These are phyloP conservation scores for Maniola jurtina DNA, from an alignment of 1,140 invertebrate species.

Conservation along the genomic window DNA sequence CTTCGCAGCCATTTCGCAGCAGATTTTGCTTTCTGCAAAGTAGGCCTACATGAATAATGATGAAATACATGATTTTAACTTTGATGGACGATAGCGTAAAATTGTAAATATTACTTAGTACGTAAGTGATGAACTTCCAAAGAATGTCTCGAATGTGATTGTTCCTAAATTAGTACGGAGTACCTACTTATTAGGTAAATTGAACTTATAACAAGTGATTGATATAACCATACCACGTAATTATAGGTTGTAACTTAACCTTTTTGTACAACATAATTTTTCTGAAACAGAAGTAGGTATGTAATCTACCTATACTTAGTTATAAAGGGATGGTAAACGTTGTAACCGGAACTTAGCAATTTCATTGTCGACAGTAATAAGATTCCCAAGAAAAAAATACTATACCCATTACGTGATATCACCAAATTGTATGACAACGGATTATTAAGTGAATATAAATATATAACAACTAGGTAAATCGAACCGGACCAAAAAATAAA, in stretches of 20 bases:
- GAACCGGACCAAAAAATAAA: not conserved
- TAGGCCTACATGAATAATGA: too few species aligned
- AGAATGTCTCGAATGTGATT: too few species aligned
- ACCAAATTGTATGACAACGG: conserved; percentile 11
- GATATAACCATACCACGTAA: not conserved
- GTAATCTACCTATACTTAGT: not conserved
- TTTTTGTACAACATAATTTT: not conserved
- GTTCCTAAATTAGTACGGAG: too few species aligned
- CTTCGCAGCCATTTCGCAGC: too few species aligned
- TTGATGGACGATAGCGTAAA: too few species aligned
- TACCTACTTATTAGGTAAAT: too few species aligned
- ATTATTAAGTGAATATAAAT: not conserved
- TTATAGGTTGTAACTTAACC: not conserved
- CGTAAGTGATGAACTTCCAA: too few species aligned
- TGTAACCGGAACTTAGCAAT: conserved; percentile 18
- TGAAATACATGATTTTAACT: too few species aligned
- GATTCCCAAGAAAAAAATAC: conserved; percentile 13
- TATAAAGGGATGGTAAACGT: not conserved
- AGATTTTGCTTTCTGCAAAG: too few species aligned
- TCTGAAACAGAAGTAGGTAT: not conserved
- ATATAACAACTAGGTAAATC: not conserved
- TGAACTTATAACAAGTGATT: not conserved
- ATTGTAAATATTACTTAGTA: too few species aligned
- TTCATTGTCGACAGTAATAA: conserved; percentile 20
- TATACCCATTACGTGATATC: conserved; percentile 12